Conservation (phyloP, 2,888 invertebrate species). For the Acanthoscelides obtectus region DNA sequence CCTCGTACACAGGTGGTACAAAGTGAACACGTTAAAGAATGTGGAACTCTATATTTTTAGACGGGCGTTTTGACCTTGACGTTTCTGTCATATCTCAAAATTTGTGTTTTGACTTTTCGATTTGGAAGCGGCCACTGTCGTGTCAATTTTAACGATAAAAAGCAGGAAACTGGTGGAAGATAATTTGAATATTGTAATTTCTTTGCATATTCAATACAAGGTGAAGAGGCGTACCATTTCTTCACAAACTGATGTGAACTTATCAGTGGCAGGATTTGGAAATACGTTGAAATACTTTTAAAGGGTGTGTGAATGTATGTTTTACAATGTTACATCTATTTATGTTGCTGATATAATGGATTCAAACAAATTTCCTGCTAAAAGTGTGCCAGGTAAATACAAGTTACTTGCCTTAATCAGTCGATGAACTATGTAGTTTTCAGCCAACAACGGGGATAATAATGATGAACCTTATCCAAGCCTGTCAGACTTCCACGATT, state of each 20-base stretch:
- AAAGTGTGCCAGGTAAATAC: constrained; percentile 20
- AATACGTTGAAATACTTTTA: not conserved
- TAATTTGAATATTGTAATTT: not conserved
- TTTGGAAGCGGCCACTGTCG: not conserved
- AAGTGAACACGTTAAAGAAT: too few species aligned
- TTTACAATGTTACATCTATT: not conserved
- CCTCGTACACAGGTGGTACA: too few species aligned
- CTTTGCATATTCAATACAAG: not conserved
- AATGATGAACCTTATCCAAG: constrained; percentile 75
- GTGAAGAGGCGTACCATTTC: not conserved
- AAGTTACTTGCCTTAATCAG: not conserved
- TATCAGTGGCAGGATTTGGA: not conserved
- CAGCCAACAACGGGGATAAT: constrained; percentile 29
- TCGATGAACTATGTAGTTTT: constrained; percentile 9
- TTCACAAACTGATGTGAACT: not conserved
- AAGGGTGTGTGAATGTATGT: not conserved
- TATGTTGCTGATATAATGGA: constrained; percentile 16
- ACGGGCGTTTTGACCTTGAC: too few species aligned
- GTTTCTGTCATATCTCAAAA: not conserved
- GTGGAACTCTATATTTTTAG: too few species aligned
- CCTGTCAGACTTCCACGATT: constrained; percentile 86
- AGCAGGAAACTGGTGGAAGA: not conserved
- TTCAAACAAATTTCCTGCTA: constrained; percentile 17
- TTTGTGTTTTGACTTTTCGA: not conserved
- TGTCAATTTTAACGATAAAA: not conserved